Base-by-base conservation (phyloP, 2,113 vertebrate species). In the Cacatua alba region DNA sequence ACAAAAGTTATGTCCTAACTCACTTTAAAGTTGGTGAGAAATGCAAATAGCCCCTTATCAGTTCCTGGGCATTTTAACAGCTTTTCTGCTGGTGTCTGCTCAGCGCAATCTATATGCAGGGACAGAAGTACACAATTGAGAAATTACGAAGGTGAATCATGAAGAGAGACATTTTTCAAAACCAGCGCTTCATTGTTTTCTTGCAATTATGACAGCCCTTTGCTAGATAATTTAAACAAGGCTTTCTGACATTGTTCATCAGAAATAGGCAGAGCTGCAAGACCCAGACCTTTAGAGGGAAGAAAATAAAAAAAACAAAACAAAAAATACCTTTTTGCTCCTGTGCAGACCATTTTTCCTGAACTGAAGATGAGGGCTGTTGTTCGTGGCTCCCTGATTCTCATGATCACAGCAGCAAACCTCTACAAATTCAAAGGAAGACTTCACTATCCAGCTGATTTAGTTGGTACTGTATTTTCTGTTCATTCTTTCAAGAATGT, bases 291-390 rank as follows among this genome's bases (percentile, higher is more conserved):
- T 71, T 59, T 17, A 44, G 17, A 80, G 10, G 21, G 17, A 71
- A 75, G 15, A 7, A 19, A 19, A 60, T 39, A 29, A 21, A 0
- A 18, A 29, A 19, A 31, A 35, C 35, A 14, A 19, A 31, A 21
- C 33, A 57, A 59, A 59, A 65, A 48, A 18, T 97, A 99, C 99
- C 99, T 99, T 97, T 99, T 99, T 92, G 99, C 99, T 94, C 99
- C 99, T 0, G 99, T 99, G 95, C 99, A 99, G 95, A 99, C 99
- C 98, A 99, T 99, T 98, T 99, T 99, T 86, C 99, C 99, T 35
- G 99, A 99, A 94, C 99, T 99, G 97, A 99, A 99, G 96, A 99
- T 99, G 62, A 99, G 98, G 5, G 99, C 99, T 13, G 99, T 99
- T 55, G 99, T 99, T 87, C 99, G 97, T 29, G 99, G 99, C 43